Evolutionary conservation across 2,888 invertebrate genomes (phyloP).

Genomic region (Drosophila mimica): DNA sequence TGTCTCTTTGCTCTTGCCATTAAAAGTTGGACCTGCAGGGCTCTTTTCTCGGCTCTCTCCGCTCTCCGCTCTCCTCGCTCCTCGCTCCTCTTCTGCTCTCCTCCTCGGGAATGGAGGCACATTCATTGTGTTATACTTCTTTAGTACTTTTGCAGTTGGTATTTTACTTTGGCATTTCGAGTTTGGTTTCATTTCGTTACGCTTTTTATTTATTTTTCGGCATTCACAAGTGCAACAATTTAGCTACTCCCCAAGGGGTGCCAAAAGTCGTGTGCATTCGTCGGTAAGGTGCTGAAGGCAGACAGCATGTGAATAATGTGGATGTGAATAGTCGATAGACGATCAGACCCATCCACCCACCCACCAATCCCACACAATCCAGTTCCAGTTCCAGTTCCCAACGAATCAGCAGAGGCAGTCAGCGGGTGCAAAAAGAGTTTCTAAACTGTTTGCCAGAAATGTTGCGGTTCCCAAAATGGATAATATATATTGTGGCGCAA

Average conservation of each 20-base stretch:
- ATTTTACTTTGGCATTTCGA: constrained; percentile 66
- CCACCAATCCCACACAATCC: constrained; percentile 7
- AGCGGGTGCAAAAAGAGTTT: constrained; percentile 4
- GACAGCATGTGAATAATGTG: constrained; percentile 57
- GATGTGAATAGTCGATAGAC: constrained; percentile 59
- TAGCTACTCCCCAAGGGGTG: constrained; percentile 44
- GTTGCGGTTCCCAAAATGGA: constrained; percentile 24
- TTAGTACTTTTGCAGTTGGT: constrained; percentile 57
- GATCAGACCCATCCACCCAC: constrained; percentile 40
- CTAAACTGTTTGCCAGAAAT: constrained; percentile 45
- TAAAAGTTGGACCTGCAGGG: constrained; percentile 77
- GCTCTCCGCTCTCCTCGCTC: too few relatives aligned
- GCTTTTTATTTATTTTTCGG: constrained; percentile 69
- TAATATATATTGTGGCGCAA: constrained; percentile 50
- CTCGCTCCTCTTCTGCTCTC: too few relatives aligned
- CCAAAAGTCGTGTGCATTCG: not conserved
- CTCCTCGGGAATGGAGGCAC: constrained; percentile 31
- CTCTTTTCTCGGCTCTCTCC: constrained; percentile 9
- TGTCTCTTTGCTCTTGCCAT: constrained; percentile 75
- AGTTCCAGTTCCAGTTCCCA: constrained; percentile 9
- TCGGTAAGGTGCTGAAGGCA: not conserved
- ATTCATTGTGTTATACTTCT: constrained; percentile 55
- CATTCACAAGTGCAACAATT: constrained; percentile 77
- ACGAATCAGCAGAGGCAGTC: constrained; percentile 11
- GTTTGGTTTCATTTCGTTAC: constrained; percentile 63